phyloP scores from a whole-genome alignment of 2,113 vertebrate species.

The Limanda limanda region DNA sequence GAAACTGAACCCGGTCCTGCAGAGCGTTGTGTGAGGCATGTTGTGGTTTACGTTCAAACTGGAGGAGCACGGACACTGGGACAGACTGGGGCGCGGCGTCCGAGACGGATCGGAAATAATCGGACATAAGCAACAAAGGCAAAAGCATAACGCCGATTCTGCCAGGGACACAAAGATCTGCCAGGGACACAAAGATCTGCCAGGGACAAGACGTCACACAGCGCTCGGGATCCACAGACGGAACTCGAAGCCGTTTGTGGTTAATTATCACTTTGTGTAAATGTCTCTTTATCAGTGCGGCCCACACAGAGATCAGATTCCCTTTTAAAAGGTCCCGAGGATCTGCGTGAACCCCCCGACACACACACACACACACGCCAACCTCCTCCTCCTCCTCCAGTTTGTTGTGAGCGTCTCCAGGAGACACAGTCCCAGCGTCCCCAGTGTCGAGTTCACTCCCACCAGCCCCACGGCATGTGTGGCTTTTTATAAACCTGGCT shows the following conservation, averaged over 20 bases:
- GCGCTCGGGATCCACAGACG: not conserved
- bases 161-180: slow-evolving; percentile 4
- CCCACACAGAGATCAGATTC: slow-evolving; percentile 3
- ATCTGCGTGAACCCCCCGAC: slow-evolving; percentile 12
- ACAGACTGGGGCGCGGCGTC: slow-evolving; percentile 58
- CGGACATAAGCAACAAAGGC: no score
- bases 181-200: no score
- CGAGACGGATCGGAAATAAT: slow-evolving; percentile 29
- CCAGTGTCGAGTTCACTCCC: slow-evolving; percentile 57
- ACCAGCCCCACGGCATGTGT: slow-evolving; percentile 33
- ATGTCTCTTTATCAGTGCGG: slow-evolving; percentile 1
- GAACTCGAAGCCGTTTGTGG: not conserved
- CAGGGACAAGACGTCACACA: no score
- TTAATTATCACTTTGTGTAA: not conserved
- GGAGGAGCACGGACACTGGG: not conserved
- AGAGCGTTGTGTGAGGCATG: not conserved
- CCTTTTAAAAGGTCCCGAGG: not conserved
- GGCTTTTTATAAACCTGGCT: slow-evolving; percentile 76
- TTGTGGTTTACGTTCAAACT: slow-evolving; percentile 13
- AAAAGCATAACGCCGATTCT: not conserved
- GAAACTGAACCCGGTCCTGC: slow-evolving; percentile 19
- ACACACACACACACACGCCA: no score
- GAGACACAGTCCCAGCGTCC: slow-evolving; percentile 60
- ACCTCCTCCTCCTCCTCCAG: not conserved
- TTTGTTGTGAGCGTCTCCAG: slow-evolving; percentile 78